phyloP scores from a whole-genome alignment of 2,888 invertebrate genomes.

The Sabatieria punctata region DNA sequence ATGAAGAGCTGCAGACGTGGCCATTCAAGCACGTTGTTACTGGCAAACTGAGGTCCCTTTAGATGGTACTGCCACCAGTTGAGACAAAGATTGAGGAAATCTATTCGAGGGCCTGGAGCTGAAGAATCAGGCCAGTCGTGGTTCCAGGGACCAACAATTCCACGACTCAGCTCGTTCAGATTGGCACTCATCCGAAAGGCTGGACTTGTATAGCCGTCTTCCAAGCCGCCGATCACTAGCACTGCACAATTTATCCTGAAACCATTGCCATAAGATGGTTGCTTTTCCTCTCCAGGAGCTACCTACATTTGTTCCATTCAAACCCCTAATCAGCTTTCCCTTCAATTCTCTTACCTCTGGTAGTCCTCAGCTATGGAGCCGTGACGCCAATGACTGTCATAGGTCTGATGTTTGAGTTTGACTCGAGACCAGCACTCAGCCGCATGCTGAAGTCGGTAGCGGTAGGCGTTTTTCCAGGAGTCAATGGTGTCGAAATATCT shows the following conservation, averaged over 20 bases:
- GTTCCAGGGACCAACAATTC: constrained; percentile 13
- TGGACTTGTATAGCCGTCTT: constrained; percentile 11
- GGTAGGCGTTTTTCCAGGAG: constrained; percentile 7
- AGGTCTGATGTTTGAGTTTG: constrained; percentile 12
- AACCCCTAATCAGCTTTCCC: too few species aligned
- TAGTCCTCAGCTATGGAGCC: constrained; percentile 13
- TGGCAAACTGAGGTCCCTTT: neutral
- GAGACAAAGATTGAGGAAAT: constrained; percentile 10
- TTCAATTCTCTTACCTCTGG: too few species aligned
- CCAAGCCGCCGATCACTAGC: constrained; percentile 12
- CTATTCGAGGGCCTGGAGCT: constrained; percentile 11
- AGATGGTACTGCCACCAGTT: constrained; percentile 13
- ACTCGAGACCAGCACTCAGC: neutral
- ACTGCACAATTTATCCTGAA: constrained; percentile 3
- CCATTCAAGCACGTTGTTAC: too few species aligned
- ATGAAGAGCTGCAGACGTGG: neutral
- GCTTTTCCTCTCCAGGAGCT: too few species aligned
- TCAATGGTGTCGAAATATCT: constrained; percentile 1
- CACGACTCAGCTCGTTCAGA: constrained; percentile 2
- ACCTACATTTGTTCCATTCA: too few species aligned
- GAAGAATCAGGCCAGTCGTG: constrained; percentile 13
- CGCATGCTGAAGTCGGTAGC: constrained; percentile 3
- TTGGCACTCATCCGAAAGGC: constrained; percentile 11
- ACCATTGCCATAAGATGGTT: too few species aligned
- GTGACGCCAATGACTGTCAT: constrained; percentile 13